Base-by-base conservation (phyloP, 2,797 vertebrate species). In the Scolopax bukidnonensis region DNA sequence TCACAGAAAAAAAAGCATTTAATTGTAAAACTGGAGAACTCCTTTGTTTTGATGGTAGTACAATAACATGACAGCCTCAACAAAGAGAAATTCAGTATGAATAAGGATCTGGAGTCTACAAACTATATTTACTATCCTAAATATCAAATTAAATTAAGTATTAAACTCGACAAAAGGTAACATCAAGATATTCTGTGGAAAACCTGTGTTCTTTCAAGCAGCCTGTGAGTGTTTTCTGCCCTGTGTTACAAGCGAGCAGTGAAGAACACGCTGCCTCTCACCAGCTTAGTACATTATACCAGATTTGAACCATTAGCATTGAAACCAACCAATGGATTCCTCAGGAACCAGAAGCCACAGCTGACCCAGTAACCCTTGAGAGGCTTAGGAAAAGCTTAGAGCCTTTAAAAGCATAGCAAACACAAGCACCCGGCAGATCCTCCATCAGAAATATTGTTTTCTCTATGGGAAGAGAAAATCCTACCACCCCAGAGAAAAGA, bases 291-390 rank as follows among this genome's bases (percentile, higher is more conserved):
- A 41, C 33, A 14, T 90, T 79, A 70, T 12, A 90, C 8, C 32
- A 88, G 83, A 79, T 67, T 53, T 74, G 70, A 95, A 84, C 51
- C 50, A n/a, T 45, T 89, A 84, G n/a, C 65, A 89, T 12, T 50
- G 82, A 77, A 86, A 67, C 25, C 59, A 85, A 61, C 89, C 75
- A 96, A 85, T 78, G 75, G 89, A 77, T 36, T 71, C 41, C 61
- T 68, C 0, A 0, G 51, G 61, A 90, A 80, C 65, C 68, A 92
- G 87, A 78, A 88, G 82, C 84, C 1, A 13, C 16, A 76, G 69
- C 51, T 96, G 90, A 95, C 84, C 91, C 67, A 92, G 57, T 87
- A 83, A 92, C 81, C 84, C 71, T 40, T 54, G 87, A 91, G 82
- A 86, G 50, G 84, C 63, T 91, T 86, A 96, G 33, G 40, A 74